These are phyloP conservation scores for Monodelphis domestica DNA, from an alignment of 2,797 vertebrate species.

Conservation along the genomic window DNA sequence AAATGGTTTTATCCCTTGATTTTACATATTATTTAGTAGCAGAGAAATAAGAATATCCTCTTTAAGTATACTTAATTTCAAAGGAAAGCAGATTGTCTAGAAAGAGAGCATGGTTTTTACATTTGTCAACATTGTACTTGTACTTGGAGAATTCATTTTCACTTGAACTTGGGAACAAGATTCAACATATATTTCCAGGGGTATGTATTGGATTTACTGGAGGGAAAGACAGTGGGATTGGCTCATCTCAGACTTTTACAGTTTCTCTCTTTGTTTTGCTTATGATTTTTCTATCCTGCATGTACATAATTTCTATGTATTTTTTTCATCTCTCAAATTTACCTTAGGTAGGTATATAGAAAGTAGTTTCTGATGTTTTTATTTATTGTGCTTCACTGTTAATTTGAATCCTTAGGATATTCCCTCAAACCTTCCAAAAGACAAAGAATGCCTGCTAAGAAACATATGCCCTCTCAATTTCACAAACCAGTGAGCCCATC, in stretches of 20 bases:
- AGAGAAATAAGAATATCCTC: background rate
- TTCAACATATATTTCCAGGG: background rate
- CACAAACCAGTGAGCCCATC: constrained; percentile 9
- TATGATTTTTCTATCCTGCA: background rate
- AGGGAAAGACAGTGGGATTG: background rate
- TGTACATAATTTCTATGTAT: background rate
- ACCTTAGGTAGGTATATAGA: background rate
- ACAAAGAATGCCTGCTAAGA: background rate
- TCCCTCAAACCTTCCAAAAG: background rate
- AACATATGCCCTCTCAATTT: background rate
- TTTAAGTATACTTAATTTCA: background rate
- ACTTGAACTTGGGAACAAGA: background rate
- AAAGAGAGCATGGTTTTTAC: background rate
- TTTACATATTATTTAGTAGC: background rate
- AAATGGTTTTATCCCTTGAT: background rate
- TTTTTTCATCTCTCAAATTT: background rate
- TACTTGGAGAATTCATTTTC: background rate
- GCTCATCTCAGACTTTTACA: background rate
- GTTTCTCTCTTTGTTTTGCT: background rate
- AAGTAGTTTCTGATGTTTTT: background rate
- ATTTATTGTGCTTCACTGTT: background rate
- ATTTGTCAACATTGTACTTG: background rate
- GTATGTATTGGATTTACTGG: background rate
- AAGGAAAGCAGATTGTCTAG: background rate
- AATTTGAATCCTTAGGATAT: background rate